A percentile compares a stretch with the other conserved stretches of the same genome.
These are phyloP conservation scores for Trissonchulus latispiculum DNA, from an alignment of 2,888 invertebrate genomes.

Conservation along the genomic window DNA sequence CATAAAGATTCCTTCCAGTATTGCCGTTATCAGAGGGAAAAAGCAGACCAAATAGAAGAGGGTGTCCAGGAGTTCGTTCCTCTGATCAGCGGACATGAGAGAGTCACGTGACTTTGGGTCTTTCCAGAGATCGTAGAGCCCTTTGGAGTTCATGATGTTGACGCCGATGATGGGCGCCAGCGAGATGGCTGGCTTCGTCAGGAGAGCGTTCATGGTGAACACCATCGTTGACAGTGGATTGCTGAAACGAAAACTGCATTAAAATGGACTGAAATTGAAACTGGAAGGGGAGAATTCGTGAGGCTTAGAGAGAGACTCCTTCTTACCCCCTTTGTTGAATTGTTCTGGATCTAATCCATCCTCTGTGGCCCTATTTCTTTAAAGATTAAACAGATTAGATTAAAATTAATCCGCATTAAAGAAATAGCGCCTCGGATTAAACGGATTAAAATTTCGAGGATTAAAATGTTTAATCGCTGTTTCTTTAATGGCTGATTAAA, in stretches of 20 bases:
- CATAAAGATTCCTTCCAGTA: constrained; percentile 1
- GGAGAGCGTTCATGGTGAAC: constrained; percentile 43
- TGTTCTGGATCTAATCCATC: too few species aligned
- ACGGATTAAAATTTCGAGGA: too few species aligned
- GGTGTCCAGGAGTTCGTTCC: background rate
- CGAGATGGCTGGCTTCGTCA: constrained; percentile 44
- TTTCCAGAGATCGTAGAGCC: constrained; percentile 32
- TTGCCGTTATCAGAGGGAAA: constrained; percentile 2
- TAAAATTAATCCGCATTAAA: too few species aligned
- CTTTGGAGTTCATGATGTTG: constrained; percentile 38
- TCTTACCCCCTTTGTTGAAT: too few species aligned
- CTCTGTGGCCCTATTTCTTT: too few species aligned
- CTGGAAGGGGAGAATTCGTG: too few species aligned
- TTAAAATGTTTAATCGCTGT: too few species aligned
- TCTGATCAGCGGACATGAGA: background rate
- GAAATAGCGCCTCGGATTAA: too few species aligned
- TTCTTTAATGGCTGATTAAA: too few species aligned
- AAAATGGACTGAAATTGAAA: too few species aligned
- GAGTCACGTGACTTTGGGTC: background rate
- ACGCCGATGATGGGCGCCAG: constrained; percentile 43
- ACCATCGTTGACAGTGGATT: constrained; percentile 43
- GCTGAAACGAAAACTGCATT: constrained; percentile 37
- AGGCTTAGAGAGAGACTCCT: too few species aligned
- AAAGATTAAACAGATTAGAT: too few species aligned
- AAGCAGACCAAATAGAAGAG: constrained; percentile 20